A percentile compares a stretch with the other conserved stretches of the same genome.
Evolutionary conservation across 2,888 invertebrate species (phyloP).

Genomic region (Trimorus sp.): DNA sequence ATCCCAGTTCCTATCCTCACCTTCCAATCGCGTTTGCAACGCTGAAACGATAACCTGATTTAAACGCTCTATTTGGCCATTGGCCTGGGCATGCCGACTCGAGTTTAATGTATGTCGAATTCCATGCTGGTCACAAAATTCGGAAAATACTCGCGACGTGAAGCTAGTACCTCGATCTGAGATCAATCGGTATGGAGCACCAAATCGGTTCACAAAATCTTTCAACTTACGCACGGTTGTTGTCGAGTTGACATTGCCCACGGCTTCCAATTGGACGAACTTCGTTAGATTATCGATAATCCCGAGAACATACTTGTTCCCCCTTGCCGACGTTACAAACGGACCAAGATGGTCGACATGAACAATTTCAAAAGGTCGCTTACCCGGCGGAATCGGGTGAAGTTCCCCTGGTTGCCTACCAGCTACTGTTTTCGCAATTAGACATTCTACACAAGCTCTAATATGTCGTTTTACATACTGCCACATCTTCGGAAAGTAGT

Average conservation of each 20-base stretch:
- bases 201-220: constrained; percentile 8
- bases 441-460: constrained; percentile 43
- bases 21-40: neutral
- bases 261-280: constrained; percentile 43
- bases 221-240: constrained; percentile 11
- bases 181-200: constrained; percentile 9
- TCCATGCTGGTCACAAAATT: constrained; percentile 6
- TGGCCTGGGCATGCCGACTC: constrained; percentile 18
- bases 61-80: constrained; percentile 10
- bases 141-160: neutral
- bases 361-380: constrained; percentile 22
- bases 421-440: constrained; percentile 46
- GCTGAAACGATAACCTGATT: constrained; percentile 9
- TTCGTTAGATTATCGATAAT: constrained; percentile 26
- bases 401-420: constrained; percentile 58
- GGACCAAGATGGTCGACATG: constrained; percentile 49
- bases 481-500: constrained; percentile 11
- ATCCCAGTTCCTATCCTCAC: neutral
- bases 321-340: constrained; percentile 15
- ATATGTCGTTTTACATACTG: constrained; percentile 1
- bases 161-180: constrained; percentile 6
- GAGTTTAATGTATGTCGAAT: constrained; percentile 23
- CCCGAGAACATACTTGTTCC: constrained; percentile 1
- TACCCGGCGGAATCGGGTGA: constrained; percentile 61
- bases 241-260: constrained; percentile 6